Conservation (phyloP, 2,888 invertebrate genomes). For the Drosophila formosana region DNA sequence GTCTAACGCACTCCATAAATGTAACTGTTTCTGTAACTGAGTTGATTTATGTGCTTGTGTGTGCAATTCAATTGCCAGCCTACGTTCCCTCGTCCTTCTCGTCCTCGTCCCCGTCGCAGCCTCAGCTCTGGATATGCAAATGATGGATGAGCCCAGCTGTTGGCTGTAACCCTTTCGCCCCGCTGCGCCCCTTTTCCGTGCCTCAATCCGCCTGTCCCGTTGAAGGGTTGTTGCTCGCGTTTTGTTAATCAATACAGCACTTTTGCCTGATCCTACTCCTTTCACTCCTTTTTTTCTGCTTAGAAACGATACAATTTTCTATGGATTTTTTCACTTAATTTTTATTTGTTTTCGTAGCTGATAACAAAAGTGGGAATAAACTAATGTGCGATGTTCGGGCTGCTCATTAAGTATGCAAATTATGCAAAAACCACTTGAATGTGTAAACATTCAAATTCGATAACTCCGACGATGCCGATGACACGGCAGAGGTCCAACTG, state of each 20-base stretch:
- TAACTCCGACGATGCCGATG: conserved; percentile 32
- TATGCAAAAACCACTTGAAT: conserved; percentile 76
- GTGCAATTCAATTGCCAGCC: conserved; percentile 36
- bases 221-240: conserved; percentile 46
- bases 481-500: conserved; percentile 22
- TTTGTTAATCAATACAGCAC: conserved; percentile 57
- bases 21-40: conserved; percentile 47
- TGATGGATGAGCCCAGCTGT: conserved; percentile 68
- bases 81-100: conserved; percentile 3
- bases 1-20: conserved; percentile 38
- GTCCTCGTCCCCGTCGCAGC: neutral
- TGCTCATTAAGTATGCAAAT: conserved; percentile 75
- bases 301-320: conserved; percentile 58
- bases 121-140: conserved; percentile 66
- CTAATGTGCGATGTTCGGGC: conserved; percentile 30
- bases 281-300: neutral
- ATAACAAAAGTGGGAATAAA: conserved; percentile 62
- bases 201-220: conserved; percentile 23
- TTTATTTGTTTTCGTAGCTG: conserved; percentile 76
- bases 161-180: conserved; percentile 34
- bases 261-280: neutral
- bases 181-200: conserved; percentile 10
- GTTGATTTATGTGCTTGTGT: conserved; percentile 54
- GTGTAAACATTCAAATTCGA: conserved; percentile 71
- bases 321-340: conserved; percentile 74